A percentile compares a stretch with the other conserved stretches of the same genome.
These are phyloP conservation scores for Spermophilus dauricus DNA, from an alignment of 2,113 vertebrate genomes.

Conservation along the genomic window DNA sequence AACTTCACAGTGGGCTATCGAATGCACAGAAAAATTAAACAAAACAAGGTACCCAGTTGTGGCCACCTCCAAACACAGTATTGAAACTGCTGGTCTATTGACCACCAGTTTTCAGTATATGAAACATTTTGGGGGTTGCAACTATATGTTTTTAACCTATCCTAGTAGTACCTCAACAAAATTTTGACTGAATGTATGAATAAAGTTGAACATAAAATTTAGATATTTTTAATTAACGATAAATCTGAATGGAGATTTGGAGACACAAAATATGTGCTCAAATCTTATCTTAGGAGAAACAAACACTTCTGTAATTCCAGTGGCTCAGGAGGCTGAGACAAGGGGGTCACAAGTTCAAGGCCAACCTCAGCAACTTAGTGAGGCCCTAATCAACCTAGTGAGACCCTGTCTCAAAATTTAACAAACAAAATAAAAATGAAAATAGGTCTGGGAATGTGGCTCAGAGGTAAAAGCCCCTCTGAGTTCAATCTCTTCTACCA, in stretches of 20 bases:
- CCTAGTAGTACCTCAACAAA: neutral
- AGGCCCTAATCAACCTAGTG: too few species aligned
- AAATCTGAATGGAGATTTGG: neutral
- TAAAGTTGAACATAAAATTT: neutral
- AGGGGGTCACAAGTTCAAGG: too few species aligned
- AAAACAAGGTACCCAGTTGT: neutral
- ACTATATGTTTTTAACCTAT: conserved; percentile 3
- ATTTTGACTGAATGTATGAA: neutral
- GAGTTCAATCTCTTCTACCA: too few species aligned
- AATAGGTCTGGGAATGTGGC: too few species aligned
- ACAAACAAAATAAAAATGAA: too few species aligned
- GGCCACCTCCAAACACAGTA: neutral
- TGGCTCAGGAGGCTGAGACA: too few species aligned
- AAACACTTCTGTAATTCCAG: too few species aligned
- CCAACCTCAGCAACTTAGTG: too few species aligned
- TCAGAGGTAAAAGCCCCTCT: too few species aligned
- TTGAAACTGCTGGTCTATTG: neutral
- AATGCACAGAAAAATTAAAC: neutral
- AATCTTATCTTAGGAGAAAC: neutral
- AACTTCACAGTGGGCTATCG: too few species aligned
- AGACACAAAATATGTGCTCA: neutral
- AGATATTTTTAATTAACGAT: neutral
- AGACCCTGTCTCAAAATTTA: too few species aligned
- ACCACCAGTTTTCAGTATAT: neutral
- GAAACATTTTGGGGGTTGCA: neutral